Percentiles rank a stretch among this genome's conserved stretches.
phyloP scores from a whole-genome alignment of 2,113 vertebrate species.

The Alligator sinensis region DNA sequence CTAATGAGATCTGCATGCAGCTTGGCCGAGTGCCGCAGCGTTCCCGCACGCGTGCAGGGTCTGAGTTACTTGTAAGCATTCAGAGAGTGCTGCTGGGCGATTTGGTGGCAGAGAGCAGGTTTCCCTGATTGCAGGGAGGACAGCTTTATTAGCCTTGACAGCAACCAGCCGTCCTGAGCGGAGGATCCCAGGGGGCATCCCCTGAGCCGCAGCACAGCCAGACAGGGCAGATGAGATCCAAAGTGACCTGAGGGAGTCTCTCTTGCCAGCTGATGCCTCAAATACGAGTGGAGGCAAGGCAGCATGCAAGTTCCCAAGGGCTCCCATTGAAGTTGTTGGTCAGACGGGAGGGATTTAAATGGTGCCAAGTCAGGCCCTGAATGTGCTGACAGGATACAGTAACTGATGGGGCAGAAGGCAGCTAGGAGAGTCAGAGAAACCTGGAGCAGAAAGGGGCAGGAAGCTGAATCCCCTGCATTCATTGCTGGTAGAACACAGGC shows the following conservation, averaged over 20 bases:
- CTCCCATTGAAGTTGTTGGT: accelerated
- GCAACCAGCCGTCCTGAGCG: background rate
- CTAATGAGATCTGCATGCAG: background rate
- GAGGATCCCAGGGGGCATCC: background rate
- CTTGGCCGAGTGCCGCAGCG: background rate
- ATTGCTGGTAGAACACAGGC: accelerated
- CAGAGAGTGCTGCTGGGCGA: background rate
- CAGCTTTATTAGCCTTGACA: background rate
- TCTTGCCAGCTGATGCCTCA: background rate
- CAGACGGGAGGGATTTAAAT: background rate
- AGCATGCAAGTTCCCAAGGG: background rate
- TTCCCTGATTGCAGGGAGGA: background rate
- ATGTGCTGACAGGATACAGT: background rate
- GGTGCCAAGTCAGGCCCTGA: background rate
- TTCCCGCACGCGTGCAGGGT: too few species aligned
- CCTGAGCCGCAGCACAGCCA: background rate
- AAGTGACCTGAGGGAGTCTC: background rate
- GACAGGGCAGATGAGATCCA: background rate
- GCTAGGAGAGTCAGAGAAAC: background rate
- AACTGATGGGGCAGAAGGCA: background rate
- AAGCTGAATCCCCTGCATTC: background rate
- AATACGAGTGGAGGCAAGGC: background rate
- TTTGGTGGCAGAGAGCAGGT: accelerated
- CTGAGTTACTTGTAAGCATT: background rate
- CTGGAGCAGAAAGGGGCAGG: accelerated